Evolutionary conservation across 1,140 invertebrate species (phyloP), one percentile per base, ranked within the genome.

Genomic region (Carposina sasakii): DNA sequence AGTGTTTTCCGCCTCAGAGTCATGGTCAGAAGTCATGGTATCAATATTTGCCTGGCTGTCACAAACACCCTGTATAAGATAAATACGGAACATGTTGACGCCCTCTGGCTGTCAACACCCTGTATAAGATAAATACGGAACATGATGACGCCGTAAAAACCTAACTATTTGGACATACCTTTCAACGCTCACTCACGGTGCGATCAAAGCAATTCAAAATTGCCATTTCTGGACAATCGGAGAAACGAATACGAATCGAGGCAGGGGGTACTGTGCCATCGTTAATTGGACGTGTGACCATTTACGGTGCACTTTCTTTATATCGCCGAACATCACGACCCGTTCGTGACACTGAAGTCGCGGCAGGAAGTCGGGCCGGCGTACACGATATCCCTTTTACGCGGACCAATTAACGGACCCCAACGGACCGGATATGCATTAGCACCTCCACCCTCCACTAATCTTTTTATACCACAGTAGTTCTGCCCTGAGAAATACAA

Each of bases 351-450:
- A 62, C 63, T 79, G 74, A 76, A 74, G 67, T 68, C 47, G 57
- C 47, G 57, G 36, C 55, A 52, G 61, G 57, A 48, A 66, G 52
- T 51, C 52, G 59, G 67, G 67, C 63, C 58, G 54, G 52, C 57
- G 53, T 71, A 81, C 79, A 83, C 71, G 79, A 76, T 76, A 83
- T 83, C 76, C 77, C 79, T 83, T 81, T 83, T 83, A 83, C 74
- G 74, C 62, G 61, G 70, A 75, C 75, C 79, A 83, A 83, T 83
- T 83, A 83, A 83, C 77, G 72, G 71, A 73, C 75, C 66, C 67
- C 58, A 54, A 61, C 63, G 65, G 76, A 76, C 76, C 79, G 79
- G 79, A 83, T 78, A 73, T 60, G 62, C 77, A 83, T 83, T 83
- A 83, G 73, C 79, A 81, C 79, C 77, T 83, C 52, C 50, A 69